Evolutionary conservation across 2,797 vertebrate genomes (phyloP).

Genomic region (Yasuhikotakia modesta): DNA sequence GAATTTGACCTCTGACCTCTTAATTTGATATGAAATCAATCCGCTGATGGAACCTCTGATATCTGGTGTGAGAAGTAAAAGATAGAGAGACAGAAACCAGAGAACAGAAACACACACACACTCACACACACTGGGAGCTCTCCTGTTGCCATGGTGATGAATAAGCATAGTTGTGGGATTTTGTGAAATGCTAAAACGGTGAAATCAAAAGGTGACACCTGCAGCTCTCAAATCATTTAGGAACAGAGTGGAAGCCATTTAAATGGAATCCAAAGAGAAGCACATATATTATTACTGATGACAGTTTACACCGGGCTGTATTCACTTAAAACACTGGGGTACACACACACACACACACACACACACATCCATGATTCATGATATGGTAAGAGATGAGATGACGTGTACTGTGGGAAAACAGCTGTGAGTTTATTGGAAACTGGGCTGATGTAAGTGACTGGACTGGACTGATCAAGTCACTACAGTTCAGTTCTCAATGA

Average conservation of each 20-base stretch:
- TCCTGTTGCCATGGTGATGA: slow-evolving; percentile 27
- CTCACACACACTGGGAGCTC: background rate
- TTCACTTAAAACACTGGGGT: background rate
- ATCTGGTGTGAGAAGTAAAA: background rate
- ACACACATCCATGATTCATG: background rate
- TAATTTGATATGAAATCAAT: slow-evolving; percentile 37
- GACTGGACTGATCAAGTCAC: background rate
- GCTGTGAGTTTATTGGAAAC: background rate
- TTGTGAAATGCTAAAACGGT: slow-evolving; percentile 13
- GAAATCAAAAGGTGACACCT: slow-evolving; percentile 2
- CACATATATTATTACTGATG: background rate
- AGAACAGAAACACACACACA: background rate
- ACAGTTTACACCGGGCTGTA: background rate
- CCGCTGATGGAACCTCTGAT: background rate
- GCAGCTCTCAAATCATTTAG: slow-evolving; percentile 3
- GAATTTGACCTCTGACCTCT: slow-evolving; percentile 19
- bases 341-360: background rate
- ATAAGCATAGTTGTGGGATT: slow-evolving; percentile 2
- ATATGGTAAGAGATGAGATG: background rate
- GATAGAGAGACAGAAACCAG: background rate
- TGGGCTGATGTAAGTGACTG: background rate
- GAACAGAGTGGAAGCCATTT: background rate
- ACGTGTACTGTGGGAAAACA: background rate
- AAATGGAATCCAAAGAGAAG: background rate
- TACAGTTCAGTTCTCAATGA: background rate